Conservation (phyloP, 2,797 vertebrate species). For the Erpetoichthys calabaricus region DNA sequence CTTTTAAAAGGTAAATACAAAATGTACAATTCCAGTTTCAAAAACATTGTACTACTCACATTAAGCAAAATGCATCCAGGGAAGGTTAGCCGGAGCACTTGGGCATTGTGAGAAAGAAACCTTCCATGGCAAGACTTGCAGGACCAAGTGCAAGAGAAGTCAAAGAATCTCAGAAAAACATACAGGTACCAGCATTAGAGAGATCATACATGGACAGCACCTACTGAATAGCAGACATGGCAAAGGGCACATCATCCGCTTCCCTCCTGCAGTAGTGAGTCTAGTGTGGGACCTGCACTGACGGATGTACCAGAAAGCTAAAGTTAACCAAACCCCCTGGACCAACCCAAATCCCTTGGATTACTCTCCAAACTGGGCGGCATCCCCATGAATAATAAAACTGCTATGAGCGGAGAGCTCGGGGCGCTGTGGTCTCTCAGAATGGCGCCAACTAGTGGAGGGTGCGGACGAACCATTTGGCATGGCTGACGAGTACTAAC, state of each 20-base stretch:
- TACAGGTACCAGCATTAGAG: constrained; percentile 34
- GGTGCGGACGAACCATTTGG: constrained; percentile 77
- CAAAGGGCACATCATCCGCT: constrained; percentile 5
- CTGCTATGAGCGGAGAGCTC: too few species aligned
- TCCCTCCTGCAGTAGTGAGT: background rate
- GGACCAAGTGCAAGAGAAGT: constrained; percentile 38
- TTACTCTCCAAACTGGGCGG: constrained; percentile 18
- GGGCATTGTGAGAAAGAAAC: constrained; percentile 28
- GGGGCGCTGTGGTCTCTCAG: too few species aligned
- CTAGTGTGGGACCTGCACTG: too few species aligned
- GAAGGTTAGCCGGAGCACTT: constrained; percentile 38
- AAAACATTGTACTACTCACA: constrained; percentile 50
- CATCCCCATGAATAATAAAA: background rate
- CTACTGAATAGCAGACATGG: constrained; percentile 28
- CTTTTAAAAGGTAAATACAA: constrained; percentile 60
- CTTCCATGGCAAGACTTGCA: constrained; percentile 36
- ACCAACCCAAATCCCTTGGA: constrained; percentile 20
- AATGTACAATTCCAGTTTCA: constrained; percentile 63
- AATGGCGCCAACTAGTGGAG: constrained; percentile 28
- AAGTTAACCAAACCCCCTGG: constrained; percentile 2
- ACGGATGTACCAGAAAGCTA: too few species aligned
- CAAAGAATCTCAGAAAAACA: constrained; percentile 34
- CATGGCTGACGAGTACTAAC: constrained; percentile 72
- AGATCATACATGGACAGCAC: constrained; percentile 38
- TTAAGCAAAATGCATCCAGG: constrained; percentile 38